These are phyloP conservation scores for Fregata magnificens DNA, from an alignment of 2,113 vertebrate species.

Conservation along the genomic window DNA sequence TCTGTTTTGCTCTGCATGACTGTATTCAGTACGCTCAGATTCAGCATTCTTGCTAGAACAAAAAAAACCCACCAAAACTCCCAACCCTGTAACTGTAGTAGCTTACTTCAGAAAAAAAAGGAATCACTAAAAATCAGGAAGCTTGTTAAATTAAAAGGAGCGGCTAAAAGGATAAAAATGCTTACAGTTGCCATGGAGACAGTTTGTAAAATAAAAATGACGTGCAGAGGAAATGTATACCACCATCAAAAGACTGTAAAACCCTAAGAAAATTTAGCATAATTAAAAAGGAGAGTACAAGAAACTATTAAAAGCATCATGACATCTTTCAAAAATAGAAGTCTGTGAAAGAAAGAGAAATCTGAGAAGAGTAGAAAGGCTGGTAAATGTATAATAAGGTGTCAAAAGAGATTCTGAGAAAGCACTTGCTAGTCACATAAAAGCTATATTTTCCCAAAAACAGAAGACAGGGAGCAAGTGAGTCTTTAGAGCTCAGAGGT, in stretches of 20 bases:
- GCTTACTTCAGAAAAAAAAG: neutral
- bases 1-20: neutral
- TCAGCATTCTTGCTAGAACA: neutral
- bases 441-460: neutral
- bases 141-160: neutral
- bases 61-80: neutral
- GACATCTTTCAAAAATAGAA: neutral
- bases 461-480: neutral
- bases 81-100: neutral
- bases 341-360: neutral
- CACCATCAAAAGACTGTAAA: neutral
- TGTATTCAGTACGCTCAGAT: neutral
- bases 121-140: neutral
- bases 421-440: neutral
- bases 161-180: neutral
- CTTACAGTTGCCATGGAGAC: neutral
- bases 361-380: neutral
- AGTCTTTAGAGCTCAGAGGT: neutral
- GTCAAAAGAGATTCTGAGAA: neutral
- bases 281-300: neutral
- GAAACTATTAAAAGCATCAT: neutral
- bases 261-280: neutral
- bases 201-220: constrained; percentile 15
- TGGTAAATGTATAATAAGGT: neutral
- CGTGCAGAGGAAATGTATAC: neutral